phyloP scores from a whole-genome alignment of 2,888 invertebrate genomes.

The Drosophila emarginata region DNA sequence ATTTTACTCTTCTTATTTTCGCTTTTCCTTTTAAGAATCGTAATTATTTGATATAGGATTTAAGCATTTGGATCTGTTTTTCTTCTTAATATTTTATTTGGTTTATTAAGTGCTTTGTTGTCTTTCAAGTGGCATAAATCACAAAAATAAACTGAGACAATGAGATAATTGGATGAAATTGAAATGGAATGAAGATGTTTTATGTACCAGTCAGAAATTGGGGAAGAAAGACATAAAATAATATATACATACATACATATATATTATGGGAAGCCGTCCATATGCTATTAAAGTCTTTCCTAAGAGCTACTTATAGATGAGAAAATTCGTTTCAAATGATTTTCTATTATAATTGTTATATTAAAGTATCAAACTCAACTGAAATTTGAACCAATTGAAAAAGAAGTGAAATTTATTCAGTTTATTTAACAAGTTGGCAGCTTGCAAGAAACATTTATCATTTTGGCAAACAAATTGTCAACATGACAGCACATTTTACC shows the following conservation, averaged over 20 bases:
- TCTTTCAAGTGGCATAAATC: conserved; percentile 70
- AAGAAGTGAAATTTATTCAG: neutral
- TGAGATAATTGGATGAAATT: conserved; percentile 66
- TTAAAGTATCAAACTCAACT: neutral
- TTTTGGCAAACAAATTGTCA: conserved; percentile 61
- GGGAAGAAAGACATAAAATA: neutral
- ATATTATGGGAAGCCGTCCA: conserved; percentile 9
- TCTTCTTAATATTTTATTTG: conserved; percentile 24
- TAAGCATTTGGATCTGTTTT: neutral
- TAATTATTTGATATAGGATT: conserved; percentile 54
- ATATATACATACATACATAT: too few relatives aligned
- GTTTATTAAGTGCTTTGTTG: conserved; percentile 54
- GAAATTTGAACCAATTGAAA: neutral
- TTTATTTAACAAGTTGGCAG: neutral
- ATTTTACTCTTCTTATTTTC: conserved; percentile 11
- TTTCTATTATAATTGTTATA: neutral
- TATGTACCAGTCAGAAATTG: conserved; percentile 24
- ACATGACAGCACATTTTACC: conserved; percentile 37
- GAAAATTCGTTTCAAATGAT: too few relatives aligned
- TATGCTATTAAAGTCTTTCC: neutral
- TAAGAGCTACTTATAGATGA: too few relatives aligned
- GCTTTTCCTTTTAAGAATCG: conserved; percentile 24
- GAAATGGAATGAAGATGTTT: conserved; percentile 58
- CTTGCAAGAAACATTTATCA: conserved; percentile 49
- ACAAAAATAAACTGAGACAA: conserved; percentile 62